These are phyloP conservation scores for Columba guinea DNA, from an alignment of 2,797 vertebrate genomes.

Conservation along the genomic window DNA sequence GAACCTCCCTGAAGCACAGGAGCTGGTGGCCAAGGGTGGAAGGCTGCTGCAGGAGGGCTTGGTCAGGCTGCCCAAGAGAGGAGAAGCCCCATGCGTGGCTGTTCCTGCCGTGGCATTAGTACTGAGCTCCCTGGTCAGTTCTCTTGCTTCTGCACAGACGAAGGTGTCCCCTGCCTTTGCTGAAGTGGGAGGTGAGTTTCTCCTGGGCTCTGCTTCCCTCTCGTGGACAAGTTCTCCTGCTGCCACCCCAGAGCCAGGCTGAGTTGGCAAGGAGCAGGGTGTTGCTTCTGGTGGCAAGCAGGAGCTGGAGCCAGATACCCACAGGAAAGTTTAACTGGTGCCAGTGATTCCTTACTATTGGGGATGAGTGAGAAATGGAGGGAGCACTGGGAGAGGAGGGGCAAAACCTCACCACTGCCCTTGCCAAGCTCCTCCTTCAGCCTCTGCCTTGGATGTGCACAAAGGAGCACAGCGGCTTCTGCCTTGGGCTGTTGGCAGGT, in stretches of 20 bases:
- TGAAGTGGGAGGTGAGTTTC: not conserved
- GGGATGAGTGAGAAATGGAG: not conserved
- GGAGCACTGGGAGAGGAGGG: not conserved
- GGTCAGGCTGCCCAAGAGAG: not conserved
- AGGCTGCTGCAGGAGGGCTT: not conserved
- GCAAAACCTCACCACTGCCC: rapidly evolving
- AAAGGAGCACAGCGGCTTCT: not conserved
- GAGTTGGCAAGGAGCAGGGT: too few species aligned
- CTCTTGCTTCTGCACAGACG: not conserved
- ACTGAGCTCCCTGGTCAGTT: not conserved
- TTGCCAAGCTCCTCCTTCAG: not conserved
- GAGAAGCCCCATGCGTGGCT: not conserved
- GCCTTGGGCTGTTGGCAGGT: not conserved
- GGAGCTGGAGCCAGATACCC: not conserved
- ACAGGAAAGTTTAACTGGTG: rapidly evolving
- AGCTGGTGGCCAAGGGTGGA: not conserved
- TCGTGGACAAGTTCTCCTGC: not conserved
- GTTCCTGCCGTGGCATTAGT: not conserved
- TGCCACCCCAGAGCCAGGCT: not conserved
- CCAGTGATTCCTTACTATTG: rapidly evolving
- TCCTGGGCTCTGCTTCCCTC: constrained; percentile 12
- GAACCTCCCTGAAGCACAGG: not conserved
- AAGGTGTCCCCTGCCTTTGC: not conserved
- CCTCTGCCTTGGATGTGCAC: not conserved
- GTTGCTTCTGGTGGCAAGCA: not conserved